phyloP scores from a whole-genome alignment of 1,140 invertebrate genomes.

The Melipona quadrifasciata region DNA sequence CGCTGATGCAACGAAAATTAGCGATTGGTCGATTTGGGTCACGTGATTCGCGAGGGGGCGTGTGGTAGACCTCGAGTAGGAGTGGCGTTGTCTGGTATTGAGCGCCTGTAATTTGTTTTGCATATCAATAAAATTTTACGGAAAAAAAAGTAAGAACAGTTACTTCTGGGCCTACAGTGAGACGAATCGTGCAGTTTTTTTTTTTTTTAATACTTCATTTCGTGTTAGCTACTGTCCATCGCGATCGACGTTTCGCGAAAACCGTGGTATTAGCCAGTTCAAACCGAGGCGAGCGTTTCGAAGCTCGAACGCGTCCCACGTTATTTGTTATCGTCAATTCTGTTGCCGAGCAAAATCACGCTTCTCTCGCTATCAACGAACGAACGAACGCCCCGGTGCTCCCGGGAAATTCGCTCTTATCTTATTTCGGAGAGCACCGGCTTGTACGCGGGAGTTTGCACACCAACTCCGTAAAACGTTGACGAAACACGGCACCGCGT shows the following conservation, averaged over 20 bases:
- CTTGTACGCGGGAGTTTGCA: not conserved
- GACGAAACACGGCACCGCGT: not conserved
- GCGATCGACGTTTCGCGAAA: too few species aligned
- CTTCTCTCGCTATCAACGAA: slow-evolving; percentile 9
- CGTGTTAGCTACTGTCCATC: not conserved
- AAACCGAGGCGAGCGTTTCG: too few species aligned
- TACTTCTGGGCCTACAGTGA: too few species aligned
- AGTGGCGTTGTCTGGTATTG: too few species aligned
- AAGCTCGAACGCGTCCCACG: not conserved
- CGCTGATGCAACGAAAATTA: too few species aligned
- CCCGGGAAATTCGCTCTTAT: not conserved
- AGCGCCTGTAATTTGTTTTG: too few species aligned
- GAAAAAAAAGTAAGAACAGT: too few species aligned
- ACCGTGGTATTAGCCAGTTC: not conserved
- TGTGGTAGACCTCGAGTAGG: too few species aligned
- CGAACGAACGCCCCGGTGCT: not conserved
- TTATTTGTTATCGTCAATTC: not conserved
- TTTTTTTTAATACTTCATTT: not conserved
- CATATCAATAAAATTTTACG: too few species aligned
- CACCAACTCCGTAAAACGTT: not conserved
- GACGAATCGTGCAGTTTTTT: too few species aligned
- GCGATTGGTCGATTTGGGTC: too few species aligned
- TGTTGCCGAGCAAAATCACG: not conserved
- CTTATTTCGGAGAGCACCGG: not conserved
- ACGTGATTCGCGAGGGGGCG: too few species aligned